These are phyloP conservation scores for Antitype chi DNA, from an alignment of 2,888 invertebrate species.

Conservation along the genomic window DNA sequence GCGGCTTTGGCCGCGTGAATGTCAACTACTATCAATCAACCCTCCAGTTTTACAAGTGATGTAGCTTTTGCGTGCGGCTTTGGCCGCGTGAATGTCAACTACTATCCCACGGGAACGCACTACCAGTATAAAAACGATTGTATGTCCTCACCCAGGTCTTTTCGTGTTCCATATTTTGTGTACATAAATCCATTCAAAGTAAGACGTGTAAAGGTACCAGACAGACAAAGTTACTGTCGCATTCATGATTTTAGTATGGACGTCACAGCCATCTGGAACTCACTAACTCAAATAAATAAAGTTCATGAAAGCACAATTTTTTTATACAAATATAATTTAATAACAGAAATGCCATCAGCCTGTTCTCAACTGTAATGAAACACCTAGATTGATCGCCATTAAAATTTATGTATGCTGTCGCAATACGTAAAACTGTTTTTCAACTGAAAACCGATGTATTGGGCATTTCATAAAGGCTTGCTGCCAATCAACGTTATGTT, in stretches of 20 bases:
- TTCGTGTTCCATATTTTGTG: background rate
- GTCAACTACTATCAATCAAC: background rate
- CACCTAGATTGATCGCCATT: constrained; percentile 59
- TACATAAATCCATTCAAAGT: background rate
- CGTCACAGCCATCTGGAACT: background rate
- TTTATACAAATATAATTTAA: constrained; percentile 20
- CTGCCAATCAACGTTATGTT: constrained; percentile 41
- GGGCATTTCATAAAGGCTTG: constrained; percentile 43
- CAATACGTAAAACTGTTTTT: constrained; percentile 47
- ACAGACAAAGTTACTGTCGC: background rate
- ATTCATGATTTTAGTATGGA: background rate
- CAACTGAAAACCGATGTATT: constrained; percentile 36
- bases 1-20: too few species aligned
- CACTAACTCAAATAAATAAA: background rate
- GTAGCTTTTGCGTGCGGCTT: background rate
- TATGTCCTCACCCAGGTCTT: background rate
- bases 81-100: too few species aligned
- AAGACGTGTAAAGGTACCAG: background rate
- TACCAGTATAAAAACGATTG: background rate
- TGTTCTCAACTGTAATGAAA: constrained; percentile 53
- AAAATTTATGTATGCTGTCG: constrained; percentile 50
- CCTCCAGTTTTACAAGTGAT: too few species aligned
- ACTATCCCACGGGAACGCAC: background rate
- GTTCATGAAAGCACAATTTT: background rate
- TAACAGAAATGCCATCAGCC: constrained; percentile 32